Conservation (phyloP, 2,113 vertebrate genomes). For the Platysteira castanea region DNA sequence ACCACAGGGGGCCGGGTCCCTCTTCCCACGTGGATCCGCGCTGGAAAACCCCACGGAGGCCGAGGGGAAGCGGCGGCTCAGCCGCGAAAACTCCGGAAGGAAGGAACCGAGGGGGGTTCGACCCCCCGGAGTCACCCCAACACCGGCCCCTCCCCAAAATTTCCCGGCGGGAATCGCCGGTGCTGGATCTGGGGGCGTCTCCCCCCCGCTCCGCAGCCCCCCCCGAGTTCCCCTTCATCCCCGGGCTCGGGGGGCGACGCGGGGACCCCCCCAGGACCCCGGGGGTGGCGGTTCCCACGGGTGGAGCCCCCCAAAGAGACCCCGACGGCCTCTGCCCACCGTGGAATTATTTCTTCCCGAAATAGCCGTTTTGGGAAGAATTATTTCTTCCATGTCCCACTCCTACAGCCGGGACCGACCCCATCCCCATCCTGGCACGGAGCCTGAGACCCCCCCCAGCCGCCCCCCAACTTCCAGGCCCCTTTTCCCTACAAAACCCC, state of each 20-base stretch:
- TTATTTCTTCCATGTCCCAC: background rate
- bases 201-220: too few relatives aligned
- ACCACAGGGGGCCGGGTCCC: fast-evolving
- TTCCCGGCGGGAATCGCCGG: background rate
- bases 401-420: background rate
- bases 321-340: too few relatives aligned
- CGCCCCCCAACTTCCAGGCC: background rate
- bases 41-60: background rate
- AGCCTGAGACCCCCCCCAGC: background rate
- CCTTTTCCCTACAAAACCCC: background rate
- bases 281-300: background rate
- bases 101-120: background rate
- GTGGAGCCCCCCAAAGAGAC: background rate
- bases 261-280: background rate
- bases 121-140: background rate
- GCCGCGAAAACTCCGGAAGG: background rate
- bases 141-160: background rate
- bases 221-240: background rate
- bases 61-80: background rate
- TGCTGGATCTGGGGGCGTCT: fast-evolving
- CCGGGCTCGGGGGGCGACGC: background rate
- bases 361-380: background rate
- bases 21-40: background rate
- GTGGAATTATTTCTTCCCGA: background rate
- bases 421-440: background rate